These are phyloP conservation scores for Amblyraja radiata DNA, from an alignment of 2,797 vertebrate species.

Conservation along the genomic window DNA sequence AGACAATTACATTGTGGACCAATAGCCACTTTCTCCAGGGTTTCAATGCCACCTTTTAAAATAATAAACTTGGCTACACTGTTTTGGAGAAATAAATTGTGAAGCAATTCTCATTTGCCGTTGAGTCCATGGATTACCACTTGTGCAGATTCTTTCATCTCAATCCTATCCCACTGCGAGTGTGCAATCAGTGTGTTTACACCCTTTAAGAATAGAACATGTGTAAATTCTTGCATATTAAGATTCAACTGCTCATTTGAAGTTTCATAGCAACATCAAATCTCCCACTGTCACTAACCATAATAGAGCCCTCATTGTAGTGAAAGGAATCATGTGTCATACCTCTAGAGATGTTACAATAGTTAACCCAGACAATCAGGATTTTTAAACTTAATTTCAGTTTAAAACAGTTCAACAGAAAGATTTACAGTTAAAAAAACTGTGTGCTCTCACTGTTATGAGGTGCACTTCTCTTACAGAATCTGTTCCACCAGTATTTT, in stretches of 20 bases:
- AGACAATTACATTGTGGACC: neutral
- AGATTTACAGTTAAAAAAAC: too few relatives aligned
- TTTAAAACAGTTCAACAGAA: too few relatives aligned
- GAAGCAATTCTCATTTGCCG: neutral
- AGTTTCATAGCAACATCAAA: neutral
- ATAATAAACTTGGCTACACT: too few relatives aligned
- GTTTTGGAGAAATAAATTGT: neutral
- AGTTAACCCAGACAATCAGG: neutral
- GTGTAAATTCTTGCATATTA: neutral
- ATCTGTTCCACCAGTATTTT: neutral
- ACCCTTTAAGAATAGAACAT: neutral
- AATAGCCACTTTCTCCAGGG: neutral
- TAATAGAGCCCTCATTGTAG: neutral
- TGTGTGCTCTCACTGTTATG: too few relatives aligned
- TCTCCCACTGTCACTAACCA: neutral
- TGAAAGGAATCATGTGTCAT: neutral
- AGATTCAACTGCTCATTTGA: neutral
- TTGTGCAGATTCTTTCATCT: neutral
- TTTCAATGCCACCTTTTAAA: neutral
- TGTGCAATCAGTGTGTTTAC: neutral
- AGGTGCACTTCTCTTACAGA: neutral
- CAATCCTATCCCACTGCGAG: neutral
- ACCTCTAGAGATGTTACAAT: neutral
- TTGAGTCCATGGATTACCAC: too few relatives aligned
- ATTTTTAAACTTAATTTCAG: too few relatives aligned